These are phyloP conservation scores for Cremastinae sp. DNA, from an alignment of 2,888 invertebrate species.

Conservation along the genomic window DNA sequence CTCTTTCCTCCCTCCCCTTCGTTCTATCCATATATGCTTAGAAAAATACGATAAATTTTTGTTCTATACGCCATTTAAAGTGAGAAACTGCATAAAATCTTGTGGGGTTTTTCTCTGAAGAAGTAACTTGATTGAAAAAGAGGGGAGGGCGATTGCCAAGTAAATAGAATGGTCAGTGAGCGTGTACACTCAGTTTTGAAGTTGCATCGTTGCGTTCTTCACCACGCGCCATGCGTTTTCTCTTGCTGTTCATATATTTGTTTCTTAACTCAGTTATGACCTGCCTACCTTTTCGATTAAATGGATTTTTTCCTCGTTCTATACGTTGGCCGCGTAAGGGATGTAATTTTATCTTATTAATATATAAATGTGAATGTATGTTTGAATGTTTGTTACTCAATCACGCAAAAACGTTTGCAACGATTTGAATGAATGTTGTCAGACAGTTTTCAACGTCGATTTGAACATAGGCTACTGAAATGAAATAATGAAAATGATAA, in stretches of 20 bases:
- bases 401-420: background rate
- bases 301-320: constrained; percentile 82
- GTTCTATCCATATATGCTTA: too few relatives aligned
- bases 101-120: too few relatives aligned
- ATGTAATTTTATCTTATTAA: constrained; percentile 1
- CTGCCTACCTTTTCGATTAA: constrained; percentile 81
- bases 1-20: too few relatives aligned
- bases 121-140: constrained; percentile 27
- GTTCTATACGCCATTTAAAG: constrained; percentile 74
- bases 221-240: constrained; percentile 39
- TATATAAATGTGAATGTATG: too few relatives aligned
- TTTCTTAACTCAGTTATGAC: constrained; percentile 31
- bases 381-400: too few relatives aligned
- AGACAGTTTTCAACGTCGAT: too few relatives aligned
- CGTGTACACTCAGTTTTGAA: constrained; percentile 21
- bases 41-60: constrained; percentile 66
- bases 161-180: constrained; percentile 16
- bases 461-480: too few relatives aligned
- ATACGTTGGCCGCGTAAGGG: constrained; percentile 81
- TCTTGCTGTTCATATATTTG: constrained; percentile 53
- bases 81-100: too few relatives aligned
- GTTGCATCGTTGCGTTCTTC: constrained; percentile 29
- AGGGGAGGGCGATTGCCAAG: constrained; percentile 59
- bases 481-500: too few relatives aligned
- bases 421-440: too few relatives aligned